Evolutionary conservation across 2,888 invertebrate species (phyloP), one percentile per base, ranked within the genome.

Genomic region (Thelaira solivaga): DNA sequence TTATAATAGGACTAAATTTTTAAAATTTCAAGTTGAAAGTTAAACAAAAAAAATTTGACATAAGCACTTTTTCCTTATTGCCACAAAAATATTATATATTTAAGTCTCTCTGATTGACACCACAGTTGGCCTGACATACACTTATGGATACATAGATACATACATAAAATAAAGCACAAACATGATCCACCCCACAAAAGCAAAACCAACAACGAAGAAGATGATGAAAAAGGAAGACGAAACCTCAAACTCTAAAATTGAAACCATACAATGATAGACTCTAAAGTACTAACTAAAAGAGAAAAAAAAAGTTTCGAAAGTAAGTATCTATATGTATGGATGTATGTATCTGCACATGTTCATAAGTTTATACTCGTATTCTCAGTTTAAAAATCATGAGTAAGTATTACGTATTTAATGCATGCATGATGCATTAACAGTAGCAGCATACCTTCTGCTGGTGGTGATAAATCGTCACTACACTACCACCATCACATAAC

Each of bases 181-280:
- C 41, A 74, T 61, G 78, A 78, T 78, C 78, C 78, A 78, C 78
- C 78, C 78, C 31, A 68, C 24, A 51, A 55, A 59, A 24, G 34
- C 18, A 22, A 34, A 53, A 26, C n/a, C 41, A 55, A 18, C 62
- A 62, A 55, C 24, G 31, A 47, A 55, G 31, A 36, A 34, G 13
- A 55, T 47, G 39, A 24, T 11, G 24, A 53, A 68, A 51, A 61
- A 26, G n/a, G 29, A 69, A 69, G 34, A 39, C 11, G 34, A 39
- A 78, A 78, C 73, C 43, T 39, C 51, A 68, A 73, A 49, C 67
- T 62, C 55, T 39, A 61, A 45, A 65, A 47, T 13, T 20, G 22
- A 34, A 39, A 18, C 49, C 57, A 61, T 2, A 16, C 26, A 5
- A n/a, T n/a, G n/a, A n/a, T 36, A 43, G 57, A 49, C 65, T n/a